A percentile compares a stretch with the other conserved stretches of the same genome.
phyloP scores from a whole-genome alignment of 2,888 invertebrate species.

The Plagodis pulveraria region DNA sequence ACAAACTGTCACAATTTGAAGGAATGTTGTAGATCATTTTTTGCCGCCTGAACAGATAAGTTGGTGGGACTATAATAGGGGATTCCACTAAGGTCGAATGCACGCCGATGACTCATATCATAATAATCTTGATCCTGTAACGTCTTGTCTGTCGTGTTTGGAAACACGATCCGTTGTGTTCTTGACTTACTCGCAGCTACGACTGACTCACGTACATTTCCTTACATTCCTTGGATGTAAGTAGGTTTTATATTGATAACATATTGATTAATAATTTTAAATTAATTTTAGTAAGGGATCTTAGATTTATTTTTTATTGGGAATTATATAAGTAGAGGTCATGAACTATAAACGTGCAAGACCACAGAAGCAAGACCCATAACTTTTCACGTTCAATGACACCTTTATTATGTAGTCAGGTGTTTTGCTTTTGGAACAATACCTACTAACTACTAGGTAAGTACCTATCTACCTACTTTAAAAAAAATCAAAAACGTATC shows the following conservation, averaged over 20 bases:
- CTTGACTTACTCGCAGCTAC: neutral
- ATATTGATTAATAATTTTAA: too few relatives aligned
- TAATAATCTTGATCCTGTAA: conserved; percentile 49
- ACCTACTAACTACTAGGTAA: too few relatives aligned
- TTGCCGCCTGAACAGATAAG: too few relatives aligned
- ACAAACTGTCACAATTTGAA: too few relatives aligned
- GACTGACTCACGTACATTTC: conserved; percentile 55
- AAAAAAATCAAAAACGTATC: too few relatives aligned
- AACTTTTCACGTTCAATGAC: conserved; percentile 11
- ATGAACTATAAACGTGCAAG: conserved; percentile 7
- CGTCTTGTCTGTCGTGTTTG: conserved; percentile 41
- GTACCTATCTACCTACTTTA: too few relatives aligned
- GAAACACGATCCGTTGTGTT: conserved; percentile 49
- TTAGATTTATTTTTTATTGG: too few relatives aligned
- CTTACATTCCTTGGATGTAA: conserved; percentile 14
- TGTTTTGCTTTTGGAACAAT: too few relatives aligned
- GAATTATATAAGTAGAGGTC: neutral
- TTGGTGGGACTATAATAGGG: too few relatives aligned
- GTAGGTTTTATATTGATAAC: too few relatives aligned
- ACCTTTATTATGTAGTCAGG: neutral
- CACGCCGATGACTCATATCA: conserved; percentile 60
- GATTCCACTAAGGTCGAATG: conserved; percentile 63
- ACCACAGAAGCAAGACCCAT: conserved; percentile 3
- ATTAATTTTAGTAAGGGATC: too few relatives aligned
- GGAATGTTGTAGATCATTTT: too few relatives aligned